phyloP scores from a whole-genome alignment of 2,888 invertebrate species.

The Apoda limacodes region DNA sequence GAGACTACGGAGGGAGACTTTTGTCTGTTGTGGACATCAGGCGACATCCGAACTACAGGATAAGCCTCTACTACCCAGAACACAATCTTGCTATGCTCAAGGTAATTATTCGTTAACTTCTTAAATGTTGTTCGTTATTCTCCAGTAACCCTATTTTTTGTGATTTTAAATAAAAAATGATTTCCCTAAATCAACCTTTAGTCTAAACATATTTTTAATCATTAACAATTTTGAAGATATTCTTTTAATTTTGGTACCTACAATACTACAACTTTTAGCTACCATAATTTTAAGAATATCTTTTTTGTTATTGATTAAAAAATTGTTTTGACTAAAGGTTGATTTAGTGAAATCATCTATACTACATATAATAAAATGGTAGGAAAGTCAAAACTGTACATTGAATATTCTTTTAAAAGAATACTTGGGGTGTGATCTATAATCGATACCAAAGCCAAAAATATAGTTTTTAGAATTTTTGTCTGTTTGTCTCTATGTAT shows the following conservation, averaged over 20 bases:
- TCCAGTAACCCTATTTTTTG: neutral
- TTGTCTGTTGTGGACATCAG: slow-evolving; percentile 39
- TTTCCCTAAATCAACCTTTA: neutral
- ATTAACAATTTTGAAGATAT: neutral
- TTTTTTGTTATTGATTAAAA: no score
- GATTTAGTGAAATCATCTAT: no score
- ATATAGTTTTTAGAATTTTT: no score
- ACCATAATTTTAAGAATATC: neutral
- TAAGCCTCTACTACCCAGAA: slow-evolving; percentile 58
- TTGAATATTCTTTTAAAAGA: no score
- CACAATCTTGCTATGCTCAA: slow-evolving; percentile 57
- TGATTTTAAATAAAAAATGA: neutral
- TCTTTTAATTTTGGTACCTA: neutral
- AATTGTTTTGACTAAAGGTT: no score
- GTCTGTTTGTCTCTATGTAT: no score
- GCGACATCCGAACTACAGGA: slow-evolving; percentile 49
- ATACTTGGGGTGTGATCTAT: no score
- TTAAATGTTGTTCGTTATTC: neutral
- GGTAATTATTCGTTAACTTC: slow-evolving; percentile 31
- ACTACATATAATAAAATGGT: no score
- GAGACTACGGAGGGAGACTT: slow-evolving; percentile 51
- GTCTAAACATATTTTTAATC: neutral
- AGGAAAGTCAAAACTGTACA: no score
- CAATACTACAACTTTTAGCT: neutral
- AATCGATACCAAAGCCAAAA: no score